Evolutionary conservation across 2,113 vertebrate genomes (phyloP).

Genomic region (Anarrhichthys ocellatus): DNA sequence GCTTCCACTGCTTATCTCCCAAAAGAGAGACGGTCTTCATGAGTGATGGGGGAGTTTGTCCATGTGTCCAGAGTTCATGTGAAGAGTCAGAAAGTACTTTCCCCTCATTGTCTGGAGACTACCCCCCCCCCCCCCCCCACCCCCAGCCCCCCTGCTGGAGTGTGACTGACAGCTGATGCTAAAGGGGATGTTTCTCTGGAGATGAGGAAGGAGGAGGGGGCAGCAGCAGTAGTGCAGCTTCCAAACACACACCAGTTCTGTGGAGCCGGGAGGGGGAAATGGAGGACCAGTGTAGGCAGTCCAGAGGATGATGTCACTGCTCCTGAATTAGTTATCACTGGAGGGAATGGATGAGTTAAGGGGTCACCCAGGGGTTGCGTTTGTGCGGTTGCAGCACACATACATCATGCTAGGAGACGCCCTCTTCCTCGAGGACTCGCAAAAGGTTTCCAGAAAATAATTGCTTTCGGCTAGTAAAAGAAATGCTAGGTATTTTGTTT

Average conservation of each 20-base stretch:
- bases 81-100: constrained; percentile 21
- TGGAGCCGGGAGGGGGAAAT: constrained; percentile 29
- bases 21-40: background rate
- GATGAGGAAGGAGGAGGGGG: background rate
- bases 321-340: constrained; percentile 56
- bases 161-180: constrained; percentile 45
- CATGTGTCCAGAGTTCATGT: constrained; percentile 28
- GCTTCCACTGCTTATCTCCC: constrained; percentile 3
- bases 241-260: constrained; percentile 12
- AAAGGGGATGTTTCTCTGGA: constrained; percentile 28
- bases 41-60: constrained; percentile 5
- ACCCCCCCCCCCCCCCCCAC: background rate
- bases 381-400: constrained; percentile 19
- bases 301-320: constrained; percentile 67
- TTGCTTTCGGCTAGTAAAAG: constrained; percentile 1
- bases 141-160: background rate
- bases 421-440: constrained; percentile 30
- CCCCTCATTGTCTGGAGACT: background rate
- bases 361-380: constrained; percentile 54
- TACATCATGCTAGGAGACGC: constrained; percentile 1
- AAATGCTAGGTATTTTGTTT: background rate
- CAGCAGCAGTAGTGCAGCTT: background rate
- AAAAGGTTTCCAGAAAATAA: constrained; percentile 27
- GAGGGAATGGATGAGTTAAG: constrained; percentile 40
- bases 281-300: constrained; percentile 25